Percentiles rank a stretch among this genome's conserved stretches.
Conservation (phyloP, 1,140 invertebrate genomes). For the Drosophila ananassae region DNA sequence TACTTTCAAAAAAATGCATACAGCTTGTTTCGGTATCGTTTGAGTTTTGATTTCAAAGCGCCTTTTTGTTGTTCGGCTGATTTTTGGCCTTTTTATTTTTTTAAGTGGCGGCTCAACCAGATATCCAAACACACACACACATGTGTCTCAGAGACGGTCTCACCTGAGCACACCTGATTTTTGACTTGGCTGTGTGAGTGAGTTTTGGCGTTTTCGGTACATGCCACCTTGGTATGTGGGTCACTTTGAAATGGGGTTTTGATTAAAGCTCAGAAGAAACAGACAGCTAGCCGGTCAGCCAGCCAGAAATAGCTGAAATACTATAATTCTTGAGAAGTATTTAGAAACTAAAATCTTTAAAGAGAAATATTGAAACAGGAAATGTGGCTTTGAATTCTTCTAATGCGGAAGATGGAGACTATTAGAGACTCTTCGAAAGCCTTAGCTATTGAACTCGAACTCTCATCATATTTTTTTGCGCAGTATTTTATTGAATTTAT, state of each 20-base stretch:
- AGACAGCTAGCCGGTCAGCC: neutral
- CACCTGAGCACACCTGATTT: constrained; percentile 59
- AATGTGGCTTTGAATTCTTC: neutral
- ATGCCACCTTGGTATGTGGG: constrained; percentile 77
- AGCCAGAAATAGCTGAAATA: constrained; percentile 20
- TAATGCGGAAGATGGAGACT: constrained; percentile 9
- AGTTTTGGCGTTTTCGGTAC: constrained; percentile 57
- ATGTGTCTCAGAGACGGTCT: neutral
- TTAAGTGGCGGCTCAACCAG: constrained; percentile 49
- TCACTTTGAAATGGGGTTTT: constrained; percentile 73
- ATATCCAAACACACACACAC: constrained; percentile 29
- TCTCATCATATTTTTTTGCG: constrained; percentile 31
- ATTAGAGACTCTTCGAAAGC: constrained; percentile 7
- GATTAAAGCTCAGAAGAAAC: constrained; percentile 57
- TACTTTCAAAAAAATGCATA: constrained; percentile 72
- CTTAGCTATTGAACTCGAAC: constrained; percentile 55
- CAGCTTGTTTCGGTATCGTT: constrained; percentile 60
- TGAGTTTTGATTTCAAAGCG: constrained; percentile 51
- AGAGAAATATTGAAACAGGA: neutral
- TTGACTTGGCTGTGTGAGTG: constrained; percentile 12
- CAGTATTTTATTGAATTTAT: constrained; percentile 23
- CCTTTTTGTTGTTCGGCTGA: constrained; percentile 54
- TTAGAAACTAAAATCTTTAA: neutral
- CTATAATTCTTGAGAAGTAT: neutral
- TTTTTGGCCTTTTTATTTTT: constrained; percentile 26